Conservation (phyloP, 1,140 invertebrate species). For the Telenomus remus region DNA sequence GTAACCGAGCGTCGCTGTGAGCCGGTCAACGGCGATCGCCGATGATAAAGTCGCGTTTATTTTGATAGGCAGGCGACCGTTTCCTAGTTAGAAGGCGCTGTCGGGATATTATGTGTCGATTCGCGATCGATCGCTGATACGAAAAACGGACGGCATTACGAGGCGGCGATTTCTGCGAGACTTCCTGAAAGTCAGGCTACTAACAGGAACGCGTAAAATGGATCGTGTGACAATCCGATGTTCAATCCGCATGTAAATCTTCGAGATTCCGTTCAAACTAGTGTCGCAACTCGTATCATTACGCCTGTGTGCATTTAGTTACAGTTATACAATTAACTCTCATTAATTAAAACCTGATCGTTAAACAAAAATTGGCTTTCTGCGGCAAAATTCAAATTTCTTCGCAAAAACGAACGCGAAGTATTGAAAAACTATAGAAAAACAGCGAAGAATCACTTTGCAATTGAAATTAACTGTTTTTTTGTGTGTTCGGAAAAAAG, state of each 20-base stretch:
- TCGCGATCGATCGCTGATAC: constrained; percentile 9
- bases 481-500: too few species aligned
- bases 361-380: too few species aligned
- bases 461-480: constrained; percentile 31
- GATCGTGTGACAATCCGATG: constrained; percentile 42
- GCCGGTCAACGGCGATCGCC: constrained; percentile 14
- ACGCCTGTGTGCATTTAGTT: constrained; percentile 31
- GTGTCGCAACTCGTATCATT: constrained; percentile 28
- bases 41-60: constrained; percentile 41
- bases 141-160: constrained; percentile 40
- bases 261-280: constrained; percentile 30
- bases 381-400: too few species aligned
- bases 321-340: constrained; percentile 36
- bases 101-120: constrained; percentile 40
- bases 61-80: constrained; percentile 26
- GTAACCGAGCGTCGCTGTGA: constrained; percentile 37
- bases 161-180: not conserved
- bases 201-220: constrained; percentile 49
- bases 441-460: constrained; percentile 22
- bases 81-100: constrained; percentile 37
- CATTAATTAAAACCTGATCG: constrained; percentile 12
- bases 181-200: constrained; percentile 48
- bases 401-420: too few species aligned
- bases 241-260: constrained; percentile 37
- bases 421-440: constrained; percentile 5